Percentiles rank a stretch among this genome's conserved stretches.
These are phyloP conservation scores for Leucania comma DNA, from an alignment of 2,888 invertebrate species.

Conservation along the genomic window DNA sequence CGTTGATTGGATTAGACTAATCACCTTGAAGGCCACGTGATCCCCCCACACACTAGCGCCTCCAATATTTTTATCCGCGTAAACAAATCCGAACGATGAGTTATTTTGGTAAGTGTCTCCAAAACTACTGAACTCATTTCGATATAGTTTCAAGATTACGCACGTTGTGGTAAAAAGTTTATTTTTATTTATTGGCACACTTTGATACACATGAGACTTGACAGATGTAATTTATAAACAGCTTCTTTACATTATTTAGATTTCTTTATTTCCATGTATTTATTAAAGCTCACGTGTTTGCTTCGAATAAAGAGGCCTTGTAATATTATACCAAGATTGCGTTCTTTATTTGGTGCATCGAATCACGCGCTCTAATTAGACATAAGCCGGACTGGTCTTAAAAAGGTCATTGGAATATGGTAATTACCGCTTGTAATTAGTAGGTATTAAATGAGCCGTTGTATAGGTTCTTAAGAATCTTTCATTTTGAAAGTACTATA, in stretches of 20 bases:
- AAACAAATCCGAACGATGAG: constrained; percentile 49
- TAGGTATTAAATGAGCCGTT: constrained; percentile 20
- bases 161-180: constrained; percentile 40
- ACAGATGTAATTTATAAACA: constrained; percentile 29
- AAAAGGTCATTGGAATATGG: constrained; percentile 52
- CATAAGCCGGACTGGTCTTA: constrained; percentile 26
- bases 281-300: constrained; percentile 18
- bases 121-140: constrained; percentile 42
- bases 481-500: not conserved
- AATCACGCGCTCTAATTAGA: constrained; percentile 45
- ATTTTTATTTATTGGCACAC: constrained; percentile 51
- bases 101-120: constrained; percentile 44
- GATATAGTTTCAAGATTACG: constrained; percentile 41
- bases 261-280: constrained; percentile 23
- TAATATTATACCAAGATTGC: constrained; percentile 37
- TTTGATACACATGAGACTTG: constrained; percentile 23
- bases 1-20: constrained; percentile 40
- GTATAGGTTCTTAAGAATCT: not conserved
- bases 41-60: constrained; percentile 43
- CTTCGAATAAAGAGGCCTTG: constrained; percentile 41
- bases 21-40: constrained; percentile 53
- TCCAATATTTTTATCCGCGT: constrained; percentile 44
- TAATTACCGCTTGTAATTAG: constrained; percentile 35
- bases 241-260: constrained; percentile 2
- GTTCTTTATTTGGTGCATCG: constrained; percentile 48